A percentile compares a stretch with the other conserved stretches of the same genome.
phyloP scores from a whole-genome alignment of 2,113 vertebrate genomes.

The Pao palembangensis region DNA sequence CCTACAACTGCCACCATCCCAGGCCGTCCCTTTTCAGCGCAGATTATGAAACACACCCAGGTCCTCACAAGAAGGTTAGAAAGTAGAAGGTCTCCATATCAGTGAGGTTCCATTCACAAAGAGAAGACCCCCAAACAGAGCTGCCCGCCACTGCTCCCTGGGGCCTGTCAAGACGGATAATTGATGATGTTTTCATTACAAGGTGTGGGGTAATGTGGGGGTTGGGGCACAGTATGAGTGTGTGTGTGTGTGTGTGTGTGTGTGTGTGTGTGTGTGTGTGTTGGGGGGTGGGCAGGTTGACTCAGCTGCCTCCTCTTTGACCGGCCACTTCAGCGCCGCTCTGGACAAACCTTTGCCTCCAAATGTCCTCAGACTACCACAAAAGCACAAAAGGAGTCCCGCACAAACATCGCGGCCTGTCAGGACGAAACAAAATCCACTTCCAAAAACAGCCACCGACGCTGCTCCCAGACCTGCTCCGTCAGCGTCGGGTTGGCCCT shows the following conservation, averaged over 20 bases:
- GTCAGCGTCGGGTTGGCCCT: slow-evolving; percentile 58
- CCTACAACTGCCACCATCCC: too few species aligned
- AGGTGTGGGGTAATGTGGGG: slow-evolving; percentile 83
- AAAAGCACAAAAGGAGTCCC: not conserved
- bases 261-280: slow-evolving; percentile 26
- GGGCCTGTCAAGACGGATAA: slow-evolving; percentile 84
- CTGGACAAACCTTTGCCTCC: slow-evolving; percentile 71
- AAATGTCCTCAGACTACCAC: slow-evolving; percentile 56
- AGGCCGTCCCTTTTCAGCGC: too few species aligned
- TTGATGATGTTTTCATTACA: slow-evolving; percentile 93
- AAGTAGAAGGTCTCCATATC: slow-evolving; percentile 33
- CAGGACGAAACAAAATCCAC: slow-evolving; percentile 31
- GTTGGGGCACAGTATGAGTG: slow-evolving; percentile 62
- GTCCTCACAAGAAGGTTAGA: slow-evolving; percentile 6
- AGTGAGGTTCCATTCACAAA: slow-evolving; percentile 74
- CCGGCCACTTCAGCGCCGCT: slow-evolving; percentile 39
- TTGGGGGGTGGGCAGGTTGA: slow-evolving; percentile 72
- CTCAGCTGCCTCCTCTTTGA: slow-evolving; percentile 80
- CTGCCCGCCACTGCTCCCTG: slow-evolving; percentile 76
- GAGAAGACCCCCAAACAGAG: slow-evolving; percentile 78
- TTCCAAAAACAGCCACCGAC: slow-evolving; percentile 16
- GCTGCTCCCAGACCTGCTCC: slow-evolving; percentile 47
- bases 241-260: slow-evolving; percentile 19
- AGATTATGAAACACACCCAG: not conserved
- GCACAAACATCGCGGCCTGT: not conserved